phyloP scores from a whole-genome alignment of 2,113 vertebrate species.

The Alosa alosa region DNA sequence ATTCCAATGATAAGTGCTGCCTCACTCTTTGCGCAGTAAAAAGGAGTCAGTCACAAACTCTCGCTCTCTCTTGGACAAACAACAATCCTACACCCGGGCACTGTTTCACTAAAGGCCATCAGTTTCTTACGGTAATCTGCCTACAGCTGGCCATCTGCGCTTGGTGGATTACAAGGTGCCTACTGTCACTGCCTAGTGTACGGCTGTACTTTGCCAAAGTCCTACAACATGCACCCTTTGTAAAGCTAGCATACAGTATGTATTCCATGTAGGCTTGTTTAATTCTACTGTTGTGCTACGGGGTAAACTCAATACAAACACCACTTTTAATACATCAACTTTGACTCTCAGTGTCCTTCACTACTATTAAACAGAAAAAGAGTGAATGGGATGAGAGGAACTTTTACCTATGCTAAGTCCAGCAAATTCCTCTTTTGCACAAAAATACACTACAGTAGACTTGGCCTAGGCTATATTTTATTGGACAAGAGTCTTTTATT shows the following conservation, averaged over 20 bases:
- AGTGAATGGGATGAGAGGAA: not conserved
- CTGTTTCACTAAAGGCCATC: slow-evolving; percentile 29
- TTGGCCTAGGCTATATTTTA: not conserved
- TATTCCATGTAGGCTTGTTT: not conserved
- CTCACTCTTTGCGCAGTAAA: not conserved
- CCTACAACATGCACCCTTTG: not conserved
- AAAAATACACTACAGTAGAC: not conserved
- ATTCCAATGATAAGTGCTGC: not conserved
- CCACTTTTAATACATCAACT: not conserved
- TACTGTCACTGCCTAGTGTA: slow-evolving; percentile 4
- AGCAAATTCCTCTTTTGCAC: not conserved
- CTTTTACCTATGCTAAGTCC: not conserved
- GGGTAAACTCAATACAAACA: not conserved
- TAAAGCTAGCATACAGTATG: not conserved
- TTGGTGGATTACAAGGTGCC: slow-evolving; percentile 3
- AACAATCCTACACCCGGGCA: not conserved
- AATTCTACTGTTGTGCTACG: not conserved
- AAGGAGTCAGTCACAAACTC: not conserved
- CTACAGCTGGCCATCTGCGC: slow-evolving; percentile 14
- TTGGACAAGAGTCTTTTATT: not conserved
- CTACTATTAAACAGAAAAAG: not conserved
- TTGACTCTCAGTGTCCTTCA: not conserved
- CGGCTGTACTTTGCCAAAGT: not conserved
- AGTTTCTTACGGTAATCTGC: not conserved
- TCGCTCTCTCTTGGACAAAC: not conserved